Conservation (phyloP, 2,888 invertebrate species). For the Drosophila anomelani region DNA sequence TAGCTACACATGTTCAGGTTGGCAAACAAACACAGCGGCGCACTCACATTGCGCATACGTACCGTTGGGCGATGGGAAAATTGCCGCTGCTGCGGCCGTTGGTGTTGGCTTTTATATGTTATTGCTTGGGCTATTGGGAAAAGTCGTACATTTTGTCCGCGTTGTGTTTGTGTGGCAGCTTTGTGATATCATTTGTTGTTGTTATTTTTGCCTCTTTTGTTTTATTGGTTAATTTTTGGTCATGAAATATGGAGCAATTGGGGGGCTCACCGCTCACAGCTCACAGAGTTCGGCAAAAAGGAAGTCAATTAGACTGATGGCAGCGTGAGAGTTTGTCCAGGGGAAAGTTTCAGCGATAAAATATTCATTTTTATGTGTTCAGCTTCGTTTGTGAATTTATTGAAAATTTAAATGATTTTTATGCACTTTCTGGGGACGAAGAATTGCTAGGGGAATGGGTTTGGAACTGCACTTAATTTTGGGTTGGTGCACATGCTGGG, state of each 20-base stretch:
- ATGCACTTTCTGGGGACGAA: not conserved
- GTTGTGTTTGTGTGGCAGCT: conserved; percentile 30
- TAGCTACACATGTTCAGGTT: conserved; percentile 77
- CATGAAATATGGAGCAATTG: conserved; percentile 49
- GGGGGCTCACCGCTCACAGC: conserved; percentile 15
- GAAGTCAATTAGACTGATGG: conserved; percentile 44
- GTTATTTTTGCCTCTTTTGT: conserved; percentile 22
- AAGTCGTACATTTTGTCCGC: conserved; percentile 56
- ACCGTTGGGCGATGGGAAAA: conserved; percentile 62
- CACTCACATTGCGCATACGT: conserved; percentile 65
- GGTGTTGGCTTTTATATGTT: conserved; percentile 39
- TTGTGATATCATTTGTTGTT: conserved; percentile 49
- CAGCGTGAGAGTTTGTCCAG: conserved; percentile 29
- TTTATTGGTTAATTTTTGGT: conserved; percentile 54
- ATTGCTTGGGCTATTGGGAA: conserved; percentile 57
- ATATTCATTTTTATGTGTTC: conserved; percentile 24
- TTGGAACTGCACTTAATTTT: not conserved
- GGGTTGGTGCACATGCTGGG: not conserved
- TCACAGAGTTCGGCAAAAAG: conserved; percentile 19
- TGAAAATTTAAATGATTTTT: conserved; percentile 11
- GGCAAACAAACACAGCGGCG: conserved; percentile 37
- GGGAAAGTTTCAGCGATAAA: conserved; percentile 10
- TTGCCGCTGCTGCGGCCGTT: conserved; percentile 40
- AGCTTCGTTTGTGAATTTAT: conserved; percentile 16
- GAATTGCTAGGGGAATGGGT: not conserved